Base-by-base conservation (phyloP, 2,888 invertebrate genomes). In the Yponomeuta plumbellus region DNA sequence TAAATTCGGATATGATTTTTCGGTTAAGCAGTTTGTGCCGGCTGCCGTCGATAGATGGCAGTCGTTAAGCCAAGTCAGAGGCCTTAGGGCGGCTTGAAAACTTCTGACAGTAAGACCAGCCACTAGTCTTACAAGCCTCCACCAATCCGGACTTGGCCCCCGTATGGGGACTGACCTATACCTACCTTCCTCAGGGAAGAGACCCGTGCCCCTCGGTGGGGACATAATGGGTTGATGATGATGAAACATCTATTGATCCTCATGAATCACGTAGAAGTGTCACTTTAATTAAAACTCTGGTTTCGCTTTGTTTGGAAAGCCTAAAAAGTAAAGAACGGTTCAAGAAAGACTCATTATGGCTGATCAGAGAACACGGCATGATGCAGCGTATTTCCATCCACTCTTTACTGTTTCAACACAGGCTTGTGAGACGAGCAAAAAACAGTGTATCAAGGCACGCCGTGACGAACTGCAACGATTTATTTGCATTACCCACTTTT, bases 271-370 rank as follows among this genome's bases (percentile, higher is more conserved):
- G 81, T 81, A 75, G 44, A 77, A 83, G 84, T 86, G 86, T 88
- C 88, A 86, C 74, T 83, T 86, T 86, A 88, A 88, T 88, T 88
- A 88, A 52, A 86, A 85, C 86, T 87, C 86, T 83, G 85, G 81
- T 80, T 85, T 80, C 79, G 77, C 75, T 77, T 81, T 81, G 11
- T 84, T 84, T 83, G 84, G 82, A 79, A 78, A 79, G 78, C 82
- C 80, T 83, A 84, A 82, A 79, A 78, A 79, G 78, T 81, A 80
- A 83, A 83, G 78, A 79, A 80, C 79, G 78, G 73, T 74, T 76
- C n/a, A n/a, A n/a, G n/a, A n/a, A n/a, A n/a, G 75, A 72, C 78
- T 77, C 76, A 81, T 83, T 82, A 80, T 81, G 69, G 69, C 72
- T 20, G 78, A 74, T 77, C 81, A 81, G 74, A 85, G 85, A 84